These are phyloP conservation scores for Rhyacophila evoluta DNA, from an alignment of 2,888 invertebrate species.

Conservation along the genomic window DNA sequence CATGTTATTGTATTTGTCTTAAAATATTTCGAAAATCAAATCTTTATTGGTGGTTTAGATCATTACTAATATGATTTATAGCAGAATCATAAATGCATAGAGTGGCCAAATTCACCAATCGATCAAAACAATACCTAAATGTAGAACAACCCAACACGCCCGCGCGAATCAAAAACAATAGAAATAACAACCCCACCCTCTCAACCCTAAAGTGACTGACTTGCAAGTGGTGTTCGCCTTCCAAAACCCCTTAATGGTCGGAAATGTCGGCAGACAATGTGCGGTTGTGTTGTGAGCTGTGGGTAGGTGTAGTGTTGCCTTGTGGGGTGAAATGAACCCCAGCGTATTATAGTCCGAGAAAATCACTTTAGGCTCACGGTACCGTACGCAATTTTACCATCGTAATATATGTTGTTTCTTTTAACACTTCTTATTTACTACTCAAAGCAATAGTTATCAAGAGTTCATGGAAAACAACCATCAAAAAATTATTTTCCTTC, in stretches of 20 bases:
- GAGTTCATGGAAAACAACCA: no score
- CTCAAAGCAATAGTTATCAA: no score
- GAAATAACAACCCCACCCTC: slow-evolving; percentile 13
- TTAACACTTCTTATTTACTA: no score
- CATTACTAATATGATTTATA: no score
- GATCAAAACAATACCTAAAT: not conserved
- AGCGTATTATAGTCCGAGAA: slow-evolving; percentile 25
- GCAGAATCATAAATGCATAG: not conserved
- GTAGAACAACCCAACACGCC: slow-evolving; percentile 3
- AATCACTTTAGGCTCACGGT: slow-evolving; percentile 4
- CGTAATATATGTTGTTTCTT: no score
- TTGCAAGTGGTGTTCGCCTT: slow-evolving; percentile 20
- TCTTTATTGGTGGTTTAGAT: no score
- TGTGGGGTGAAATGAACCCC: slow-evolving; percentile 6
- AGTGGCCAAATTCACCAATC: not conserved
- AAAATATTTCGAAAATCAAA: not conserved
- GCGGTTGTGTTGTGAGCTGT: slow-evolving; percentile 12
- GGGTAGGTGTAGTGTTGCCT: not conserved
- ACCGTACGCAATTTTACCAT: not conserved
- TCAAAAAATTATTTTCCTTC: no score
- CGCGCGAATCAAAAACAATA: slow-evolving; percentile 24
- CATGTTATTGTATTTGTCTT: no score
- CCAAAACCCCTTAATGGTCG: slow-evolving; percentile 22
- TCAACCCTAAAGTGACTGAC: slow-evolving; percentile 17
- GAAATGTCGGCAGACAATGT: slow-evolving; percentile 24